Conservation (phyloP, 2,113 vertebrate genomes). For the Rhizomys pruinosus region DNA sequence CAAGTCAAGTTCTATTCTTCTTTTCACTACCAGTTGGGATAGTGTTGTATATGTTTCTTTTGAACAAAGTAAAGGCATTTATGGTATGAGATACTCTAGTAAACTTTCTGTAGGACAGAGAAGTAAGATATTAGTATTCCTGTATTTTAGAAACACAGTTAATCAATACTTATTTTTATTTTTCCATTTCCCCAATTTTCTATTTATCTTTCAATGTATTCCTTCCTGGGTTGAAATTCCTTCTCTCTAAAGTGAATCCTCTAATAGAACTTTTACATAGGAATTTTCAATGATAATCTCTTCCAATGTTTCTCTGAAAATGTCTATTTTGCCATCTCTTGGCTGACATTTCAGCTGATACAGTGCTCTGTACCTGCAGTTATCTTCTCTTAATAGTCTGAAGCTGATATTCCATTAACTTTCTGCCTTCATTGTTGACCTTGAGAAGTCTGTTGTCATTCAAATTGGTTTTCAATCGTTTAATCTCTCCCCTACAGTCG, state of each 20-base stretch:
- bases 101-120: neutral
- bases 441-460: neutral
- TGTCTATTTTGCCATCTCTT: neutral
- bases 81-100: neutral
- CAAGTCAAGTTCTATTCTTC: neutral
- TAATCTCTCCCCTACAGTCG: neutral
- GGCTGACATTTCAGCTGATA: neutral
- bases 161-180: neutral
- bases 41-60: neutral
- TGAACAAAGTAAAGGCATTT: slow-evolving; percentile 4
- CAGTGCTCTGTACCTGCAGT: neutral
- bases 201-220: neutral
- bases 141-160: neutral
- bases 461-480: neutral
- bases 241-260: neutral
- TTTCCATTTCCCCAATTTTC: neutral
- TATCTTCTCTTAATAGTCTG: neutral
- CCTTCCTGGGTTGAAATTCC: slow-evolving; percentile 8
- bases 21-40: neutral
- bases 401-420: neutral
- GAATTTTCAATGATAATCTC: neutral
- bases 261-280: neutral
- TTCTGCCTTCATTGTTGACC: neutral
- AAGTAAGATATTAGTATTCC: slow-evolving; percentile 2
- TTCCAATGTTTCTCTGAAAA: neutral